A percentile compares a stretch with the other conserved stretches of the same genome.
Conservation (phyloP, 2,113 vertebrate species). For the Hiodon tergisus region DNA sequence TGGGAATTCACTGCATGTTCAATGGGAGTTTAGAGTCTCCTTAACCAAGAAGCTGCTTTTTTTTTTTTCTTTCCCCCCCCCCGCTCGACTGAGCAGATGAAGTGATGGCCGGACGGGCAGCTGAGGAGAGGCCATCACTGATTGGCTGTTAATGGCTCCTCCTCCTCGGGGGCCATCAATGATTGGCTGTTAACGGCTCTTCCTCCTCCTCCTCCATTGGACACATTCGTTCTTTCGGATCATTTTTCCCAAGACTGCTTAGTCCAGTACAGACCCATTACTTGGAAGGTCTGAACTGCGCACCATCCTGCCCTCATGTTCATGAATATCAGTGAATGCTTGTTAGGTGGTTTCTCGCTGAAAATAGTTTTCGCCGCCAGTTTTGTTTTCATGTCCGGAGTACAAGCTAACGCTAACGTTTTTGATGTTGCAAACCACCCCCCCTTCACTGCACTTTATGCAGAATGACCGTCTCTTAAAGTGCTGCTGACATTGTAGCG, state of each 20-base stretch:
- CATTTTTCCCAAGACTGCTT: slow-evolving; percentile 12
- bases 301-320: slow-evolving; percentile 33
- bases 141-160: background rate
- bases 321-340: slow-evolving; percentile 63
- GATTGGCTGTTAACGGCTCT: too few species aligned
- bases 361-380: slow-evolving; percentile 54
- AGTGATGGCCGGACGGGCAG: background rate
- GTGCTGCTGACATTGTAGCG: slow-evolving; percentile 82
- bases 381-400: slow-evolving; percentile 71
- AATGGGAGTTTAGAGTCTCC: background rate
- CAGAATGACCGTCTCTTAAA: slow-evolving; percentile 72
- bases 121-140: too few species aligned
- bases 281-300: slow-evolving; percentile 9
- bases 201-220: too few species aligned
- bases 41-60: slow-evolving; percentile 9
- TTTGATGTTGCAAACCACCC: slow-evolving; percentile 67
- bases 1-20: slow-evolving; percentile 42
- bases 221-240: background rate
- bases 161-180: too few species aligned
- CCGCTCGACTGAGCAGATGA: background rate
- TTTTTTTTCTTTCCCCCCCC: background rate
- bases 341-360: slow-evolving; percentile 62
- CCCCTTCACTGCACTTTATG: slow-evolving; percentile 72
- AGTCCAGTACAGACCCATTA: slow-evolving; percentile 26
- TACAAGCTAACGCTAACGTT: slow-evolving; percentile 69